Evolutionary conservation across 2,113 vertebrate species (phyloP).

Genomic region (Boulengeromyrus knoepffleri): DNA sequence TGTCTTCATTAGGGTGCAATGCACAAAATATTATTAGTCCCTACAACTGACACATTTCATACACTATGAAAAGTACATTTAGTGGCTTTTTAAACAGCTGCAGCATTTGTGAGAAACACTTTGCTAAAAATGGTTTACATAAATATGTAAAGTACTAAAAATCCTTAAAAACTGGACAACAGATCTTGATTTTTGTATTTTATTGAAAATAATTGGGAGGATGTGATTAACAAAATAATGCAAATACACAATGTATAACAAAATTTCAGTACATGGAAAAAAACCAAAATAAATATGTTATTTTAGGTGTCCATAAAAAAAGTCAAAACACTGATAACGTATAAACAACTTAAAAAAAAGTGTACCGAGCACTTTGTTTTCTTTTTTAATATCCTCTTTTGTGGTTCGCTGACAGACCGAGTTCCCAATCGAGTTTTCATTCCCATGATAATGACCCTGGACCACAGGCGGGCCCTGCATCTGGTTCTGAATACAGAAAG

Average conservation of each 20-base stretch:
- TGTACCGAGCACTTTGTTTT: constrained; percentile 64
- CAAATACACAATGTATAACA: constrained; percentile 34
- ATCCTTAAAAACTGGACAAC: neutral
- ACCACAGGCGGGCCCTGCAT: neutral
- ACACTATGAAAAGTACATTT: neutral
- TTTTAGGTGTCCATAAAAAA: constrained; percentile 73
- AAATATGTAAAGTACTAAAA: neutral
- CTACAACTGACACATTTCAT: neutral
- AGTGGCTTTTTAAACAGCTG: neutral
- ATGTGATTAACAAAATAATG: constrained; percentile 33
- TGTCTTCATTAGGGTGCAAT: neutral
- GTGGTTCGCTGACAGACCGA: constrained; percentile 43
- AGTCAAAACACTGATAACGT: constrained; percentile 68
- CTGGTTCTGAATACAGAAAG: constrained; percentile 47
- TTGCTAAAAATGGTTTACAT: neutral
- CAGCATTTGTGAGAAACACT: neutral
- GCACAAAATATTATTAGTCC: neutral
- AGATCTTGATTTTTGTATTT: constrained; percentile 19
- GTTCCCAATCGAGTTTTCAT: constrained; percentile 2
- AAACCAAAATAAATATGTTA: constrained; percentile 67
- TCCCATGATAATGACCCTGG: neutral
- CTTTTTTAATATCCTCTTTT: constrained; percentile 32
- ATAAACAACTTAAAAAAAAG: constrained; percentile 55
- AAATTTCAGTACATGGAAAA: constrained; percentile 82
- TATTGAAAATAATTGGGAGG: constrained; percentile 36